These are phyloP conservation scores for Brienomyrus longianalis DNA, from an alignment of 2,113 vertebrate species.

Conservation along the genomic window DNA sequence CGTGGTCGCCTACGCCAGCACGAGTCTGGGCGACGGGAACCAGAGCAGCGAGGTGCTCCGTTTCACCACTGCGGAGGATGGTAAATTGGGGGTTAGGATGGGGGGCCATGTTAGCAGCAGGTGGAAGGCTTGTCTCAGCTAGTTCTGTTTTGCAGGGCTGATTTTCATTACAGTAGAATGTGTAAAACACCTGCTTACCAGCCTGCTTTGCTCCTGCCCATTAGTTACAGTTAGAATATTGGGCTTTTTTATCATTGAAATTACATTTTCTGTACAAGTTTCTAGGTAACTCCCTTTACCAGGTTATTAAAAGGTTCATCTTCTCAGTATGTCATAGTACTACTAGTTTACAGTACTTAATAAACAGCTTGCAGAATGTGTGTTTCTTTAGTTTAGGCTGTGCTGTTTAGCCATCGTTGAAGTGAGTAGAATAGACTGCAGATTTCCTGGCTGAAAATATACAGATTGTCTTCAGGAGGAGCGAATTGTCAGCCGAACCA, in stretches of 20 bases:
- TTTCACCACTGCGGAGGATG: constrained; percentile 67
- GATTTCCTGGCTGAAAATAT: constrained; percentile 5
- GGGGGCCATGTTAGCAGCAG: background rate
- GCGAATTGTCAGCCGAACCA: background rate
- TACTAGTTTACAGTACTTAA: background rate
- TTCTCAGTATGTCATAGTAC: background rate
- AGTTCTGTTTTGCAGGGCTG: background rate
- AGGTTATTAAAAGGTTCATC: background rate
- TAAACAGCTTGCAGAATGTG: background rate
- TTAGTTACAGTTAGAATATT: background rate
- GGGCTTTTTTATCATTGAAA: background rate
- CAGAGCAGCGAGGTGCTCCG: constrained; percentile 62
- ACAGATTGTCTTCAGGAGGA: background rate
- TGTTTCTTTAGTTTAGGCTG: background rate
- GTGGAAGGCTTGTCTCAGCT: background rate
- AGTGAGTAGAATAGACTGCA: background rate
- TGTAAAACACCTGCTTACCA: background rate
- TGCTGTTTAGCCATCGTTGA: background rate
- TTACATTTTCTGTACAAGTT: background rate
- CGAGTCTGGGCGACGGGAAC: constrained; percentile 57
- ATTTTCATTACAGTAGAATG: background rate
- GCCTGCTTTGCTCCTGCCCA: background rate
- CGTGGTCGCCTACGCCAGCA: constrained; percentile 55
- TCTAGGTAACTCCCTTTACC: background rate
- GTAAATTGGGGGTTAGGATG: constrained; percentile 44